Evolutionary conservation across 2,113 vertebrate species (phyloP).

Genomic region (Boleophthalmus pectinirostris): DNA sequence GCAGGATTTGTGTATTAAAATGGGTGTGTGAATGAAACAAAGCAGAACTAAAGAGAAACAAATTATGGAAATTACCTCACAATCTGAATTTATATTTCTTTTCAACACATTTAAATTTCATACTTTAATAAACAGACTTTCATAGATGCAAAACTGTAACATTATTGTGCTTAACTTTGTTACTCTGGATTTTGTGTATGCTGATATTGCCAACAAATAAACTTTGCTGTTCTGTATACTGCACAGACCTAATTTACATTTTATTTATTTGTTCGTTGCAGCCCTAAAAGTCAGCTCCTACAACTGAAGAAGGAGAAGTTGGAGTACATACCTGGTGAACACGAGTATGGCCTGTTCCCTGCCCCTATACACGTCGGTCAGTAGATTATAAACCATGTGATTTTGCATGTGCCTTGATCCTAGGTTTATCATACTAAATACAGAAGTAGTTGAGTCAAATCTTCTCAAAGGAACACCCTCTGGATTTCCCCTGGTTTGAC

Average conservation of each 20-base stretch:
- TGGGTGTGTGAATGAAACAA: too few species aligned
- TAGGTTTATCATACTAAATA: not conserved
- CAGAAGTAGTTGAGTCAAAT: not conserved
- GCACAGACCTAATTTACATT: not conserved
- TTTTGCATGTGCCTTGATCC: not conserved
- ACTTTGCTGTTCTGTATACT: not conserved
- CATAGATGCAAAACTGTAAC: not conserved
- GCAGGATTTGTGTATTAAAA: too few species aligned
- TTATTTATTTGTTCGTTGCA: conserved; percentile 36
- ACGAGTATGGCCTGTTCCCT: conserved; percentile 92
- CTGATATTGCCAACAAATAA: not conserved
- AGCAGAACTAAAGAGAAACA: not conserved
- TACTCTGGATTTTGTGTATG: not conserved
- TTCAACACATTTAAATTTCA: not conserved
- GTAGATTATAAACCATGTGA: conserved; percentile 51
- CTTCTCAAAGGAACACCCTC: not conserved
- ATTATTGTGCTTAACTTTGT: not conserved
- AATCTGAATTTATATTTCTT: not conserved
- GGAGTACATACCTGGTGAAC: conserved; percentile 92
- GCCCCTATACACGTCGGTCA: conserved; percentile 95
- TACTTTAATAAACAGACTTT: not conserved
- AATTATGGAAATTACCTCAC: not conserved
- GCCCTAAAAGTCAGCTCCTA: conserved; percentile 91
- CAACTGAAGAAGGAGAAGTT: conserved; percentile 96
- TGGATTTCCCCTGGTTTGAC: not conserved